Base-by-base conservation (phyloP, 1,140 invertebrate genomes). In the Danaus plexippus region DNA sequence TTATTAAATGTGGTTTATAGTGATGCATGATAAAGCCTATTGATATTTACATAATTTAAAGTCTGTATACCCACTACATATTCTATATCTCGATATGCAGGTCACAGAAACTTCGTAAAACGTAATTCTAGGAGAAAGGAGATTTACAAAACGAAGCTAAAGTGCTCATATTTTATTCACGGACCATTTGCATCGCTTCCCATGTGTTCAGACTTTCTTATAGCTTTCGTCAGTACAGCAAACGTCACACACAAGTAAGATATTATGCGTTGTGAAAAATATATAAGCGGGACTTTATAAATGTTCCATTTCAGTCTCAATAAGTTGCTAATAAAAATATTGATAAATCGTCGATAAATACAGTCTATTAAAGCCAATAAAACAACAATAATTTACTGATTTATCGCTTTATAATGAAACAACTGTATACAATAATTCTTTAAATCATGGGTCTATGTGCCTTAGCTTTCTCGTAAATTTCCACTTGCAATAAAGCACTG, bases 131-230 rank as follows among this genome's bases (percentile, higher is more conserved):
- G 18, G 43, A 43, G 47, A 52, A 11, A 43, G 46, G 58, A 66
- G 57, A 53, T 52, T 54, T 48, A 4, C 22, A 32, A 32, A 58
- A 15, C 52, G 45, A 43, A 43, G 57, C 48, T 58, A 47, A 52
- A 64, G 55, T 57, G 64, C 61, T 73, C 67, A 64, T 80, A 68
- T 79, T 71, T 79, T 75, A 81, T 81, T 77, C 73, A 81, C 67
- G 68, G 59, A 50, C 68, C 71, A 76, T 76, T 77, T 74, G 64
- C 71, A 70, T 53, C 64, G 63, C 57, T 67, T 54, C 47, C 50
- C 57, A 47, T 50, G 50, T 45, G n/a, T 54, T 45, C 47, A 61
- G 53, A 57, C 50, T 52, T 46, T 52, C 51, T 43, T 43, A 44
- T 45, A 52, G 47, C 43, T 32, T 32, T 32, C 50, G 47, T 57